phyloP scores from a whole-genome alignment of 2,113 vertebrate species.

The Paradisaea rubra region DNA sequence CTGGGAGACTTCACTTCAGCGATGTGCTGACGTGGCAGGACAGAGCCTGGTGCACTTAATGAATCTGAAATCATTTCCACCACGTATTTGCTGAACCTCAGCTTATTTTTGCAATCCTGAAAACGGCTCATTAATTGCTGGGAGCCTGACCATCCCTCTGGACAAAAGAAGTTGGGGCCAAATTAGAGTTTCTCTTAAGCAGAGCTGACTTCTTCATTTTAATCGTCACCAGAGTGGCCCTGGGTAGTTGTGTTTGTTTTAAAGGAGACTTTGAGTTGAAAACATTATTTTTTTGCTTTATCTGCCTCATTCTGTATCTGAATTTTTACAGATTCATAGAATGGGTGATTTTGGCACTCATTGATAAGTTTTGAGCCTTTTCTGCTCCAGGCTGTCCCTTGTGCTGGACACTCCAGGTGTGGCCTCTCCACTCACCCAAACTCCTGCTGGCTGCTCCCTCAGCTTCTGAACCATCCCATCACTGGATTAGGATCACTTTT shows the following conservation, averaged over 20 bases:
- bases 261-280: background rate
- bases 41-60: background rate
- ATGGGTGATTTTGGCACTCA: background rate
- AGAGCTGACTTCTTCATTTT: background rate
- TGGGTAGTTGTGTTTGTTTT: background rate
- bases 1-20: background rate
- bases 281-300: fast-evolving
- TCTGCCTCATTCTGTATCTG: background rate
- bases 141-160: background rate
- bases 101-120: background rate
- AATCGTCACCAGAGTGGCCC: fast-evolving
- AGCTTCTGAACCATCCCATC: background rate
- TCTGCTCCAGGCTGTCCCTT: background rate
- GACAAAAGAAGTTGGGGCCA: background rate
- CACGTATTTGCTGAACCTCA: background rate
- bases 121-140: background rate
- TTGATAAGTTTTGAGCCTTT: fast-evolving
- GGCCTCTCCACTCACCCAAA: background rate
- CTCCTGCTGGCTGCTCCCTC: background rate
- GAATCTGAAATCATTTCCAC: background rate
- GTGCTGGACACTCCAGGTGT: background rate
- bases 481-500: background rate
- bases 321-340: background rate
- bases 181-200: background rate
- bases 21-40: slow-evolving; percentile 7